Conservation (phyloP, 2,888 invertebrate species). For the Drosophila cognata region DNA sequence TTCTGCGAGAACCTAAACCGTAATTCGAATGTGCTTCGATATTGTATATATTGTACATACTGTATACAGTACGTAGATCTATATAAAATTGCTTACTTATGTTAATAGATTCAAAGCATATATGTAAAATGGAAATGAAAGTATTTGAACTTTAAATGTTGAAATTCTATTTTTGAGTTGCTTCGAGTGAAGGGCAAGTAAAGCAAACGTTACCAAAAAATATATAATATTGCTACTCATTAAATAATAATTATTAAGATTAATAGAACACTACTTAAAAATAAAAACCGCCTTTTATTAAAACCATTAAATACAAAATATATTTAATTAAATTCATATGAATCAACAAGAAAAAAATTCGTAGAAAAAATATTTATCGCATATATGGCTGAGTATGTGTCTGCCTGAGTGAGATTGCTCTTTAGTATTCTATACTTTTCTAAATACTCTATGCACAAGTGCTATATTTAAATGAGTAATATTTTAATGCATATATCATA, state of each 20-base stretch:
- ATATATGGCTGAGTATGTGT: neutral
- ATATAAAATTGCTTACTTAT: neutral
- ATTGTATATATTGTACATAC: conserved; percentile 2
- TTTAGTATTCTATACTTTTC: neutral
- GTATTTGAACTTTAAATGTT: conserved; percentile 8
- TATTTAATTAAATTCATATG: neutral
- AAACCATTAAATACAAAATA: neutral
- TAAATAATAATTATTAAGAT: neutral
- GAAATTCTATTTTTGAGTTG: neutral
- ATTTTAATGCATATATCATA: neutral
- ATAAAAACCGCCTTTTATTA: neutral
- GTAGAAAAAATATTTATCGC: neutral
- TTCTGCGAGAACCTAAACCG: conserved; percentile 15
- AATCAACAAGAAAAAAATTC: neutral
- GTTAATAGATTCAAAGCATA: neutral
- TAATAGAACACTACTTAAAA: neutral
- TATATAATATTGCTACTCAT: neutral
- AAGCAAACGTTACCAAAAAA: neutral
- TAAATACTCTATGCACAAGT: neutral
- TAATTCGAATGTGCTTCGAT: conserved; percentile 7
- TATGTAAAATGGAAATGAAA: neutral
- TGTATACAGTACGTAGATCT: neutral
- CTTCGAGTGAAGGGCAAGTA: neutral
- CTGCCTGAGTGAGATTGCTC: neutral
- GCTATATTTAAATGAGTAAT: neutral